Evolutionary conservation across 2,797 vertebrate genomes (phyloP), one percentile per base, ranked within the genome.

Genomic region (Danionella dracula): DNA sequence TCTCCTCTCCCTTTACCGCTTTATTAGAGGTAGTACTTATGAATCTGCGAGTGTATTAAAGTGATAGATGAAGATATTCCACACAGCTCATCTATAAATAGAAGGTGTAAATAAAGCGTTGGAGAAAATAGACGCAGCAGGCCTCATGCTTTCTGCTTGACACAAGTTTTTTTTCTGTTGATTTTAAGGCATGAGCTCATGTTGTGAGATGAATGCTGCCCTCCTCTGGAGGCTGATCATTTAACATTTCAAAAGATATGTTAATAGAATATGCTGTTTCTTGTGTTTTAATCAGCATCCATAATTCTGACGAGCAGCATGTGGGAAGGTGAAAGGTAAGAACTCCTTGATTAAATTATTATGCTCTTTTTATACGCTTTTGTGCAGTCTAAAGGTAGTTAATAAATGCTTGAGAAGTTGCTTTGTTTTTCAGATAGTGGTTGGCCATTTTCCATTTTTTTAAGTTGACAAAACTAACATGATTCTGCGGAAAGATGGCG

Each of bases 51-150:
- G 62, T 65, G 62, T 49, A 65, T 65, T 65, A 65, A 65, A 54
- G 19, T 65, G 62, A 65, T 65, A 65, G 40, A 65, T 65, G 62
- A 65, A 54, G 50, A 65, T 65, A 65, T 65, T 65, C 50, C 50
- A 37, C 20, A 46, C 45, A 17, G 40, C 41, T 55, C 13, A 37
- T 45, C 62, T 65, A 65, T 55, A 65, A 65, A 65, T 55, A 65
- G 49, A 53, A 12, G 50, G 41, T 65, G 41, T 20, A 65, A 65
- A 55, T 55, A 46, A 55, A 55, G 17, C 48, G 34, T 10, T 16
- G 7, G 19, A 17, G 61, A 53, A 32, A 53, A 37, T 17, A 53
- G 37, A 54, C 61, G 4, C 40, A 45, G 62, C 17, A 37, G 60
- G 48, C 16, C 29, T 12, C 11, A 1, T 34, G 19, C 11, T 23